Evolutionary conservation across 2,113 vertebrate genomes (phyloP).

Genomic region (Brachypodius melanocephalos): DNA sequence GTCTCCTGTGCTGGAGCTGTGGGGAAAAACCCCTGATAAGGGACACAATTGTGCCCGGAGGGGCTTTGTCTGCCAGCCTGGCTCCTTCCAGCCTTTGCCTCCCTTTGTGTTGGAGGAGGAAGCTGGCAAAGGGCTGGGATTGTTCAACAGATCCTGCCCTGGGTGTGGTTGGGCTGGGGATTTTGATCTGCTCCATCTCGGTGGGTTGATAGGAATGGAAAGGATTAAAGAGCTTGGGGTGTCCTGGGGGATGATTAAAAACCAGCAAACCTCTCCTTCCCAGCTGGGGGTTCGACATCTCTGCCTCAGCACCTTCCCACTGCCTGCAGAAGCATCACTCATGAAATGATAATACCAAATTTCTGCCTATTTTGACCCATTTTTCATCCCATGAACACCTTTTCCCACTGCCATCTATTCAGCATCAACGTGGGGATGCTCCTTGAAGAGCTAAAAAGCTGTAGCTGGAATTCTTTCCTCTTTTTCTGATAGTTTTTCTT

Average conservation of each 20-base stretch:
- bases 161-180: not conserved
- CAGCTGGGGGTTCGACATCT: not conserved
- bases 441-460: not conserved
- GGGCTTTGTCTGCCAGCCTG: not conserved
- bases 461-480: not conserved
- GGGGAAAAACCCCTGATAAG: not conserved
- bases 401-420: not conserved
- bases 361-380: not conserved
- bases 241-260: not conserved
- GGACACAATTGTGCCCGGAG: not conserved
- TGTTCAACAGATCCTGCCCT: not conserved
- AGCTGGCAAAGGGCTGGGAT: not conserved
- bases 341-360: not conserved
- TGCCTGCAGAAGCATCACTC: not conserved
- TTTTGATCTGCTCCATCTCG: not conserved
- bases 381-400: not conserved
- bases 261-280: not conserved
- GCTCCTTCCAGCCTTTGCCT: not conserved
- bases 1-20: not conserved
- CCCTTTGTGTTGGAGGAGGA: conserved; percentile 24
- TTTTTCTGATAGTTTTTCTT: not conserved
- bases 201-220: not conserved
- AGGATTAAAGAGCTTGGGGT: not conserved
- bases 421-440: not conserved
- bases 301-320: not conserved